Evolutionary conservation across 1,140 invertebrate genomes (phyloP).

Genomic region (Leptinotarsa defecta): DNA sequence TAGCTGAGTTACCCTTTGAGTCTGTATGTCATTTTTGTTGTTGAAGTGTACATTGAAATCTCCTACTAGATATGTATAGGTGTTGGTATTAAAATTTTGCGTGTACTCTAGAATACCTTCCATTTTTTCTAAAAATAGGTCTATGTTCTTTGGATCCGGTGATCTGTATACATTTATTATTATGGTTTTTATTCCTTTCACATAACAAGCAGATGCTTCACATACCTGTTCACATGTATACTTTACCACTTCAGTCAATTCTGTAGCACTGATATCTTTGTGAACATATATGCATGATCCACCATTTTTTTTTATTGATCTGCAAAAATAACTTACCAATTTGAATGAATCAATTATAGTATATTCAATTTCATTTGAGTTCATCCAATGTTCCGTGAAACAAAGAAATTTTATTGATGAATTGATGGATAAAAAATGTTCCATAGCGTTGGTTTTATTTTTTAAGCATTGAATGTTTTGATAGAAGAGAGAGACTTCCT

Average conservation of each 20-base stretch:
- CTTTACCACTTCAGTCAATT: not conserved
- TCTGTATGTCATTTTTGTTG: not conserved
- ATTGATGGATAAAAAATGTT: not conserved
- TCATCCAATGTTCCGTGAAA: not conserved
- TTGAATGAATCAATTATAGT: not conserved
- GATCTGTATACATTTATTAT: constrained; percentile 2
- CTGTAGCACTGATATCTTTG: not conserved
- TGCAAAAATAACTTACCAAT: constrained; percentile 2
- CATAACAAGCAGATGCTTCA: not conserved
- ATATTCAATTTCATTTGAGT: not conserved
- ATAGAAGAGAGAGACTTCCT: too few species aligned
- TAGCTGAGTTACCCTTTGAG: not conserved
- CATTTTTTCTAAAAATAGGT: not conserved
- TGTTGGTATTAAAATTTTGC: not conserved
- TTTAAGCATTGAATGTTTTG: too few species aligned
- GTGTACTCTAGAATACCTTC: not conserved
- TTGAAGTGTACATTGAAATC: constrained; percentile 7
- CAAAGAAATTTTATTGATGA: too few species aligned
- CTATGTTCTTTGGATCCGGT: not conserved
- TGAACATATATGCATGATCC: not conserved
- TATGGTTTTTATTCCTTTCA: not conserved
- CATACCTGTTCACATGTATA: not conserved
- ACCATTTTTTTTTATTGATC: not conserved
- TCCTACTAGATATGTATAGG: not conserved
- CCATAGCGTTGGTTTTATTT: too few species aligned